These are phyloP conservation scores for Xyrichtys novacula DNA, from an alignment of 2,797 vertebrate species.

Conservation along the genomic window DNA sequence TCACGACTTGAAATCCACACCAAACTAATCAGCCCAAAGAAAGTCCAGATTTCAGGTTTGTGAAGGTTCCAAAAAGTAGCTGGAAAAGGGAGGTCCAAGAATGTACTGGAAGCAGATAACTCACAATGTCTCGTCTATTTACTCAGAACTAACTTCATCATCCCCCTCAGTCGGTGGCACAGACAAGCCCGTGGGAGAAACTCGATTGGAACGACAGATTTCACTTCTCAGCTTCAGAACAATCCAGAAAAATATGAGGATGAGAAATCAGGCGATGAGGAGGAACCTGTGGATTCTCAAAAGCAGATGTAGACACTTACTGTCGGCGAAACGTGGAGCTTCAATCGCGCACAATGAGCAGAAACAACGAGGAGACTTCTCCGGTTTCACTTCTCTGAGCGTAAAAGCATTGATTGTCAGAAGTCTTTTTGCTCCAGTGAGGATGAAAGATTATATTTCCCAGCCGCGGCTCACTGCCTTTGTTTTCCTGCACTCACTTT, in stretches of 20 bases:
- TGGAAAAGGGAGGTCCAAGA: not conserved
- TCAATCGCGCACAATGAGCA: constrained; percentile 4
- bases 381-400: constrained; percentile 30
- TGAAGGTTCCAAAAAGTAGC: not conserved
- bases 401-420: constrained; percentile 9
- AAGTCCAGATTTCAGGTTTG: not conserved
- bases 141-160: constrained; percentile 38
- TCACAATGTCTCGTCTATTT: not conserved
- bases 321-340: constrained; percentile 32
- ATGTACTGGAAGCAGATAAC: not conserved
- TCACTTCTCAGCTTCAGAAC: constrained; percentile 32
- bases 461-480: constrained; percentile 65
- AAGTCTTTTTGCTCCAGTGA: constrained; percentile 44
- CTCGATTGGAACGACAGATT: constrained; percentile 21
- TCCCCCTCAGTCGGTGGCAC: constrained; percentile 5
- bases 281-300: constrained; percentile 78
- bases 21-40: not conserved
- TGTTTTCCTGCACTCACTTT: constrained; percentile 81
- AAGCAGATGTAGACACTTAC: constrained; percentile 36
- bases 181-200: constrained; percentile 22
- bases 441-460: constrained; percentile 60
- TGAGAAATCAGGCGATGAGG: not conserved
- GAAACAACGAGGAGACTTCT: not conserved
- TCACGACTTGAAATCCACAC: constrained; percentile 12
- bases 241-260: constrained; percentile 12